A percentile compares a stretch with the other conserved stretches of the same genome.
Evolutionary conservation across 2,797 vertebrate genomes (phyloP).

Genomic region (Rhynchonycteris naso): DNA sequence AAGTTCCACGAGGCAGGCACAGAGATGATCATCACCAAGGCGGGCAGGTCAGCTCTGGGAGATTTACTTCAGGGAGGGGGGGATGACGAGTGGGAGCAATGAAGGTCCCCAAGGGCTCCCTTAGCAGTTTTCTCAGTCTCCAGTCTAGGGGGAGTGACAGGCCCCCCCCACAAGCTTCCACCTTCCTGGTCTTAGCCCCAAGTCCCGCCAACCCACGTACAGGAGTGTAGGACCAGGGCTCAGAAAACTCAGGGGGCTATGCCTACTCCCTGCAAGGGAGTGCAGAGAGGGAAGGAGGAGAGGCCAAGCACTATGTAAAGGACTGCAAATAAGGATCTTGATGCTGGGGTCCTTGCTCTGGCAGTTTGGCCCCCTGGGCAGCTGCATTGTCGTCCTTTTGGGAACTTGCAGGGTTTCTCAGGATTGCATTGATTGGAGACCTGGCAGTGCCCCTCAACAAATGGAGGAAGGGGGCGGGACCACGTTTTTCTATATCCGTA

Average conservation of each 20-base stretch:
- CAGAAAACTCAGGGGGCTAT: not conserved
- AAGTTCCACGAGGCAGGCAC: slow-evolving; percentile 98
- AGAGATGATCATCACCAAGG: slow-evolving; percentile 99
- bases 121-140: not conserved
- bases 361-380: not conserved
- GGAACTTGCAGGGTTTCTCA: not conserved
- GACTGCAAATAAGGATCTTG: not conserved
- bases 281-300: fast-evolving
- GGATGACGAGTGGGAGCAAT: not conserved
- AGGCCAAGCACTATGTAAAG: not conserved
- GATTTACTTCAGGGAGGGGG: not conserved
- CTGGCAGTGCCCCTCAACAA: not conserved
- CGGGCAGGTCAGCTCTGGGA: slow-evolving; percentile 89
- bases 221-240: too few species aligned
- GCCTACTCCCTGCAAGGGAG: too few species aligned
- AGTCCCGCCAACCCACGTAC: fast-evolving
- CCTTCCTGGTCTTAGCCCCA: not conserved
- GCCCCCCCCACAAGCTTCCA: not conserved
- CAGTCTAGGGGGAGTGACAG: not conserved
- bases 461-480: not conserved
- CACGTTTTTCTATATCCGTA: not conserved
- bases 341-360: fast-evolving
- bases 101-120: not conserved
- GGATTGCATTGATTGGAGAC: not conserved
- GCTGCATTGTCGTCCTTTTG: not conserved